Conservation (phyloP, 1,140 invertebrate species). For the Cotesia typhae region DNA sequence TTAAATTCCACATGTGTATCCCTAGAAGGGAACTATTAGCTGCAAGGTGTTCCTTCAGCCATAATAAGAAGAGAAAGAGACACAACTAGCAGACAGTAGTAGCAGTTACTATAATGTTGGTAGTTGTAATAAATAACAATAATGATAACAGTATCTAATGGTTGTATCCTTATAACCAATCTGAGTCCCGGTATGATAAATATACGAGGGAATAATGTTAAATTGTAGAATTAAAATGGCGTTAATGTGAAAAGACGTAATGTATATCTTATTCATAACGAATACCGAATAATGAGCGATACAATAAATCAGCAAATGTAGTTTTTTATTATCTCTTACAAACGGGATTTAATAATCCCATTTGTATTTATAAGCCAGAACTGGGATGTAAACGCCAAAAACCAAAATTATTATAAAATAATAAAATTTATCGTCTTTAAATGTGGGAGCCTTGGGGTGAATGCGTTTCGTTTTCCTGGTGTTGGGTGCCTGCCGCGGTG, state of each 20-base stretch:
- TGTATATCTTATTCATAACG: neutral
- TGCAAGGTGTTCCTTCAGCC: too few species aligned
- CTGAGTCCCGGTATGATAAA: neutral
- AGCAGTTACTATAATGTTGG: too few species aligned
- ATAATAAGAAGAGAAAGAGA: too few species aligned
- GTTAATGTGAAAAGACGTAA: constrained; percentile 10
- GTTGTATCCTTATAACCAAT: too few species aligned
- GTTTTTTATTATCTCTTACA: constrained; percentile 1
- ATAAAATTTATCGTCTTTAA: constrained; percentile 56
- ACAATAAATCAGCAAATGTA: constrained; percentile 46
- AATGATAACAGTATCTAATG: too few species aligned
- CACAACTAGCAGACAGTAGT: too few species aligned
- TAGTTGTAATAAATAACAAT: too few species aligned
- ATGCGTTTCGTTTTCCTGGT: constrained; percentile 29
- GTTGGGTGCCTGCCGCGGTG: constrained; percentile 15
- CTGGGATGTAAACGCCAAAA: constrained; percentile 31
- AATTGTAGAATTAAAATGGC: constrained; percentile 4
- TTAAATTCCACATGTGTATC: too few species aligned
- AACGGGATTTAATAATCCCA: neutral
- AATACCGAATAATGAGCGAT: neutral
- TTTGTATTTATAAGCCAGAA: neutral
- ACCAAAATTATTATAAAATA: constrained; percentile 51
- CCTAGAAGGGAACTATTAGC: too few species aligned
- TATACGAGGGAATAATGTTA: constrained; percentile 4
- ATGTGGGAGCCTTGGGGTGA: constrained; percentile 42